Evolutionary conservation across 1,140 invertebrate species (phyloP).

Genomic region (Tachypleus tridentatus): DNA sequence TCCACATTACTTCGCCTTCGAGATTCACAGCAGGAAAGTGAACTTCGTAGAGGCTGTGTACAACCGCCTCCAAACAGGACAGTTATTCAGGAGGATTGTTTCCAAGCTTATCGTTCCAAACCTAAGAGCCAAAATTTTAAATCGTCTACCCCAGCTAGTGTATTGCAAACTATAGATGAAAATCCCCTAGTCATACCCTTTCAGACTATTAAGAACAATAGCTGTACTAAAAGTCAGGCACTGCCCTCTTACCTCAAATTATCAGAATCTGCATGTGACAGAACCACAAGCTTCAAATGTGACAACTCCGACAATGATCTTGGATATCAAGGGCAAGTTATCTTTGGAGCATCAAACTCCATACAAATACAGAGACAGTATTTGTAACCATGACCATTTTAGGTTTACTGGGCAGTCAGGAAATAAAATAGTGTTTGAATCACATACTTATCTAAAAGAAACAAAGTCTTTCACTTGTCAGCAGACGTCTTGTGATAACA

Average conservation of each 20-base stretch:
- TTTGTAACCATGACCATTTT: slow-evolving; percentile 9
- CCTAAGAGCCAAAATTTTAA: slow-evolving; percentile 37
- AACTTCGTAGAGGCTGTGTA: slow-evolving; percentile 54
- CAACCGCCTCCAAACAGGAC: slow-evolving; percentile 57
- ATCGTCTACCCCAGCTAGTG: slow-evolving; percentile 10
- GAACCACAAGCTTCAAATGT: slow-evolving; percentile 5
- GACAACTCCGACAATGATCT: slow-evolving; percentile 12
- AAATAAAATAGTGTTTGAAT: slow-evolving; percentile 14
- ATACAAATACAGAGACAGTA: slow-evolving; percentile 13
- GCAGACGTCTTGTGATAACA: slow-evolving; percentile 8
- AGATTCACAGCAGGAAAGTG: slow-evolving; percentile 49
- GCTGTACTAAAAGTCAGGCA: slow-evolving; percentile 7
- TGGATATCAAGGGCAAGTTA: slow-evolving; percentile 5
- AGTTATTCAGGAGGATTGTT: slow-evolving; percentile 50
- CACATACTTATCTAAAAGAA: neutral
- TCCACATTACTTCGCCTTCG: slow-evolving; percentile 47
- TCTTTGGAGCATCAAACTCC: slow-evolving; percentile 9
- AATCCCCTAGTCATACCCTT: slow-evolving; percentile 22
- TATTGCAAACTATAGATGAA: slow-evolving; percentile 1
- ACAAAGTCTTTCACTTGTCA: slow-evolving; percentile 15
- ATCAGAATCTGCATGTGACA: neutral
- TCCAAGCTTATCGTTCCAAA: slow-evolving; percentile 49
- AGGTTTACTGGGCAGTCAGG: neutral
- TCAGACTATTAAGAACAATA: slow-evolving; percentile 17
- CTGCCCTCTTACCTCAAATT: slow-evolving; percentile 1